phyloP scores from a whole-genome alignment of 2,797 vertebrate genomes.

The Gadopsis marmoratus region DNA sequence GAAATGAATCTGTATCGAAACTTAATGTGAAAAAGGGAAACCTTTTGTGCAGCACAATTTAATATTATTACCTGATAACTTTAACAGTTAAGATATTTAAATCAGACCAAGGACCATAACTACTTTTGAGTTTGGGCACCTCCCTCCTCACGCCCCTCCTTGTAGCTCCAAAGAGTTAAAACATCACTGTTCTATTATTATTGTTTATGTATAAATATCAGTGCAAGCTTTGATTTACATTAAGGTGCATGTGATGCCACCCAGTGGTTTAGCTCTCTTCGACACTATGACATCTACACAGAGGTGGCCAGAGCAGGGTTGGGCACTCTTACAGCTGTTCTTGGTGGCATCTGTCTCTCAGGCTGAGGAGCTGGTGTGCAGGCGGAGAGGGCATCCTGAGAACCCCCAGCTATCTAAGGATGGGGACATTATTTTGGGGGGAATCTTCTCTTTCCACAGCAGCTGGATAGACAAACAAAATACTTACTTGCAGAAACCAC shows the following conservation, averaged over 20 bases:
- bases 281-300: conserved; percentile 50
- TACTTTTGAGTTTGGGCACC: too few species aligned
- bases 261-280: not conserved
- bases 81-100: too few species aligned
- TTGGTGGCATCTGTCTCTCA: conserved; percentile 65
- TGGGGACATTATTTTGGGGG: conserved; percentile 81
- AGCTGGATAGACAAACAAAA: conserved; percentile 72
- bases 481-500: conserved; percentile 65
- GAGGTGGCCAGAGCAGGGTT: conserved; percentile 59
- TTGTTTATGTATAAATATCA: conserved; percentile 70
- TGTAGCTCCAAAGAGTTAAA: too few species aligned
- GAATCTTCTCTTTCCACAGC: conserved; percentile 82
- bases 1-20: too few species aligned
- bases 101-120: too few species aligned
- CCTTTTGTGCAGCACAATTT: too few species aligned
- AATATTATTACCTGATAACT: too few species aligned
- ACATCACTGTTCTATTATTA: too few species aligned
- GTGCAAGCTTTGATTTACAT: conserved; percentile 2
- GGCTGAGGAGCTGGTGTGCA: conserved; percentile 67
- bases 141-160: too few species aligned
- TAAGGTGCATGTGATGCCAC: conserved; percentile 6
- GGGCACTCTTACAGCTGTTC: conserved; percentile 65
- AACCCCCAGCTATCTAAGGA: conserved; percentile 74
- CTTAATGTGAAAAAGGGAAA: too few species aligned
- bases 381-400: conserved; percentile 63